Percentiles rank a stretch among this genome's conserved stretches.
phyloP scores from a whole-genome alignment of 2,113 vertebrate genomes.

The Acanthisitta chloris region DNA sequence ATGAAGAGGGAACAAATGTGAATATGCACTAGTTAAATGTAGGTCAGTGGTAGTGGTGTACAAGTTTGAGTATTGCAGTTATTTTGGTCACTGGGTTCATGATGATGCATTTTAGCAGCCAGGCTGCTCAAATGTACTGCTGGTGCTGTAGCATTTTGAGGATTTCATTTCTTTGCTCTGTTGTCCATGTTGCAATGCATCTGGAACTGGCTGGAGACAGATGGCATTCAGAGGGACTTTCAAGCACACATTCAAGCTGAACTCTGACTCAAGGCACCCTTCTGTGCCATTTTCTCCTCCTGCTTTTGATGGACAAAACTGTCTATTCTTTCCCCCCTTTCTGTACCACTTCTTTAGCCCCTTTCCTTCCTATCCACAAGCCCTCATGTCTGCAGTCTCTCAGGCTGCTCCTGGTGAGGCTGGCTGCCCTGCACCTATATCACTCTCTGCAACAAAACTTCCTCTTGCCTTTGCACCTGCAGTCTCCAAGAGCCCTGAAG shows the following conservation, averaged over 20 bases:
- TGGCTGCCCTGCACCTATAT: neutral
- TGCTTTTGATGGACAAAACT: neutral
- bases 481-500: neutral
- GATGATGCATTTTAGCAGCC: neutral
- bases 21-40: neutral
- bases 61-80: neutral
- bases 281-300: neutral
- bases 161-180: neutral
- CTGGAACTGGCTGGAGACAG: neutral
- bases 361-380: neutral
- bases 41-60: neutral
- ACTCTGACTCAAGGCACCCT: neutral
- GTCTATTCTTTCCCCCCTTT: neutral
- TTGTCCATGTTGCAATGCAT: neutral
- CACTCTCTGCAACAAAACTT: neutral
- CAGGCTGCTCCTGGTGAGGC: neutral
- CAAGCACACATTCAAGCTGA: neutral
- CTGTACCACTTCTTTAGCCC: neutral
- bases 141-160: neutral
- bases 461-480: neutral
- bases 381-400: neutral
- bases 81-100: rapidly evolving
- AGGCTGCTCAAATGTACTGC: neutral
- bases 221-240: neutral
- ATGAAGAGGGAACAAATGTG: neutral